phyloP scores from a whole-genome alignment of 1,140 invertebrate species.

The Microplitis mediator region DNA sequence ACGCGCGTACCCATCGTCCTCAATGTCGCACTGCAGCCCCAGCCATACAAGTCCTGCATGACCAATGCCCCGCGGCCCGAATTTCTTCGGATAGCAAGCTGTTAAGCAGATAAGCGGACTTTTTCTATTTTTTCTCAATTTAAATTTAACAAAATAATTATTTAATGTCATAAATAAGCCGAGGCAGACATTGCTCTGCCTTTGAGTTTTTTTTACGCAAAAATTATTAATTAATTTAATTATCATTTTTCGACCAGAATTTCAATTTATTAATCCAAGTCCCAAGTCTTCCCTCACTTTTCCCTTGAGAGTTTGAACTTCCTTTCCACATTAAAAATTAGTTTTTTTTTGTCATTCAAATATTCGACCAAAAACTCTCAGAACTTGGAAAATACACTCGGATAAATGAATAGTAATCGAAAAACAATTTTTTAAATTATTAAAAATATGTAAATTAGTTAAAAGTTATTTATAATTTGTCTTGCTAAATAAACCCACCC shows the following conservation, averaged over 20 bases:
- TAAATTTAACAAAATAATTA: background rate
- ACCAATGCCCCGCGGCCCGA: conserved; percentile 83
- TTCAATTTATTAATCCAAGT: too few relatives aligned
- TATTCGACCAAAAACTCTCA: too few relatives aligned
- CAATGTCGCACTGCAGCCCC: conserved; percentile 65
- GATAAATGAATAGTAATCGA: too few relatives aligned
- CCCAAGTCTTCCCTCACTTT: too few relatives aligned
- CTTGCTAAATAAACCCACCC: conserved; percentile 65
- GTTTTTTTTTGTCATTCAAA: too few relatives aligned
- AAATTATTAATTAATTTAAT: background rate
- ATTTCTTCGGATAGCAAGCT: conserved; percentile 76
- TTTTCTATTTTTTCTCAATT: conserved; percentile 46
- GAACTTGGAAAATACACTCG: too few relatives aligned
- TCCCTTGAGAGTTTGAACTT: too few relatives aligned
- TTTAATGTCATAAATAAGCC: conserved; percentile 49
- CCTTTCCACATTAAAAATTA: too few relatives aligned
- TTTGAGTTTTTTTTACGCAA: conserved; percentile 32
- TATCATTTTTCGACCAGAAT: too few relatives aligned
- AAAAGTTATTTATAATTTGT: too few relatives aligned
- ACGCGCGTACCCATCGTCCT: conserved; percentile 61
- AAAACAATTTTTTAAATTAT: too few relatives aligned
- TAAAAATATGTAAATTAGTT: too few relatives aligned
- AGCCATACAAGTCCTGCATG: conserved; percentile 73
- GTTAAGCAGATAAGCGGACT: conserved; percentile 61
- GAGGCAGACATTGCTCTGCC: conserved; percentile 45